Evolutionary conservation across 2,888 invertebrate genomes (phyloP), one percentile per base, ranked within the genome.

Genomic region (Altica lythri): DNA sequence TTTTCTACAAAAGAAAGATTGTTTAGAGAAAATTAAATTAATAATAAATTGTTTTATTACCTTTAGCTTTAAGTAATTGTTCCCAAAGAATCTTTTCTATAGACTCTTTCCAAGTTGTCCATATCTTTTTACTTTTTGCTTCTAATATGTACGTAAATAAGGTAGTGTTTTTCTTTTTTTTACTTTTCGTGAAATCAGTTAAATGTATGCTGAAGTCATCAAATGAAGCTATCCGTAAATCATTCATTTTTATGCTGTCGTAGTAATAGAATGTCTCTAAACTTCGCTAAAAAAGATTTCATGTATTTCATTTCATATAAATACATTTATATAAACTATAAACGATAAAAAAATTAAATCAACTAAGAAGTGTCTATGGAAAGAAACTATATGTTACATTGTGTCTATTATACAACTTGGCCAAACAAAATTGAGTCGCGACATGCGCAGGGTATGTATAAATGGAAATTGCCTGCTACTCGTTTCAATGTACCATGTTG

Each of bases 21-120:
- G 27, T 27, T 27, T 27, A 27, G n/a, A 27, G n/a, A 27, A 27
- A 27, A 4, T 9, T 27, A 8, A 2, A 27, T 27, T 3, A n/a
- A 9, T 27, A n/a, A 27, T n/a, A n/a, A n/a, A n/a, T n/a, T n/a
- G n/a, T n/a, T n/a, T n/a, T n/a, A n/a, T 8, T 34, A 75, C 74
- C 70, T 71, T 72, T 74, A 8, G 61, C 67, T 59, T 66, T 64
- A 29, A 66, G 43, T 17, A 75, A 59, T 59, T 75, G 74, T 32
- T 67, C 56, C 74, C 74, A 74, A 18, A 75, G 57, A 40, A 66
- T 67, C 12, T 67, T 63, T 44, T 72, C 69, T 18, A 75, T 71
- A 17, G 63, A 54, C 9, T 66, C 53, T 10, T 67, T 69, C 74
- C 75, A 75, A 6, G 63, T 47, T 19, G 66, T 62, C 57, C 70